Evolutionary conservation across 2,797 vertebrate genomes (phyloP).

Genomic region (Natrix natrix): DNA sequence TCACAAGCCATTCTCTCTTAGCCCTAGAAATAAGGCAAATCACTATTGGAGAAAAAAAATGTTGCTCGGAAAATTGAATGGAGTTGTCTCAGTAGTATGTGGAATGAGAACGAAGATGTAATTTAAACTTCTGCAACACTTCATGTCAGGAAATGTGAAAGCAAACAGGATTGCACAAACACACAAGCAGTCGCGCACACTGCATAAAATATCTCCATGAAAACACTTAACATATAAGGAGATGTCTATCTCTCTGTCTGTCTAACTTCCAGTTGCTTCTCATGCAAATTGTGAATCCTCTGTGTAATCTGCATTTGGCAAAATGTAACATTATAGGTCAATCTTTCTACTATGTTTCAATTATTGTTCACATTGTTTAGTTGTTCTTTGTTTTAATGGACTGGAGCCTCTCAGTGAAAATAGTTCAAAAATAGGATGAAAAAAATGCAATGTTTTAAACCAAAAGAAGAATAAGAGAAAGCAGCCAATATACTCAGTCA

Average conservation of each 20-base stretch:
- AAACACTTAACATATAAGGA: not conserved
- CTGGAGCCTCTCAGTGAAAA: not conserved
- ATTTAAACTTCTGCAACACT: too few species aligned
- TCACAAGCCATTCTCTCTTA: not conserved
- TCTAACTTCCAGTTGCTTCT: not conserved
- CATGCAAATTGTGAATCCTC: not conserved
- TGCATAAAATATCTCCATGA: not conserved
- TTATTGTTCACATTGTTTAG: not conserved
- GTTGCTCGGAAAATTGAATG: not conserved
- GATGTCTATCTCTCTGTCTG: not conserved
- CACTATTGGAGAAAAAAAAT: not conserved
- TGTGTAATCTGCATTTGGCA: not conserved
- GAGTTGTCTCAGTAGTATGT: not conserved
- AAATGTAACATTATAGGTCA: not conserved
- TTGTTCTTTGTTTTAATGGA: not conserved
- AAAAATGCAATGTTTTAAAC: not conserved
- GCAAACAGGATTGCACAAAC: not conserved
- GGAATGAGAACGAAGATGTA: not conserved
- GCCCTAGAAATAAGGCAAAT: not conserved
- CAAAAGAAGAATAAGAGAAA: not conserved
- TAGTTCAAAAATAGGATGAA: not conserved
- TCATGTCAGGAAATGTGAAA: not conserved
- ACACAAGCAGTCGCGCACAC: not conserved
- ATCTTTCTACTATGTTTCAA: not conserved
- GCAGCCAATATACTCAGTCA: not conserved